Conservation (phyloP, 2,113 vertebrate genomes). For the Blennius ocellaris region DNA sequence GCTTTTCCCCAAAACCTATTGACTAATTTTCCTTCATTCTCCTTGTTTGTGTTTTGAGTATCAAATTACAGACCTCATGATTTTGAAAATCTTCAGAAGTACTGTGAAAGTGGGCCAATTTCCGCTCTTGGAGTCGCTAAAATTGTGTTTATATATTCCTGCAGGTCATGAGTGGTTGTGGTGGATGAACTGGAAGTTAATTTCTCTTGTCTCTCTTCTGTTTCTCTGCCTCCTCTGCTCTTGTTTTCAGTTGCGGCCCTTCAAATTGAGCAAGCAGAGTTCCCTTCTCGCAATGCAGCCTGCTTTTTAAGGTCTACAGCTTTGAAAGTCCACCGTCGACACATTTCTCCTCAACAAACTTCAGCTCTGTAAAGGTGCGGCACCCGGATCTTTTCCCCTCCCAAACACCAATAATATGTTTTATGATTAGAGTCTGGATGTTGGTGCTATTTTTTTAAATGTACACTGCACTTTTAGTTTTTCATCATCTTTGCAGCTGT, state of each 20-base stretch:
- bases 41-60: neutral
- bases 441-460: neutral
- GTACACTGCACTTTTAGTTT: neutral
- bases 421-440: neutral
- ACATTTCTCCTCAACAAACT: constrained; percentile 10
- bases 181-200: neutral
- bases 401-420: neutral
- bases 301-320: constrained; percentile 29
- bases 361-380: constrained; percentile 44
- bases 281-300: constrained; percentile 4
- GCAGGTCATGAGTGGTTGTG: neutral
- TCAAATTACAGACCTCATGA: neutral
- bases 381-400: no score
- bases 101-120: neutral
- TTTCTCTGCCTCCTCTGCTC: neutral
- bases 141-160: neutral
- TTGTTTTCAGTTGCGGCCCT: constrained; percentile 27
- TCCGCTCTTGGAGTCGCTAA: neutral
- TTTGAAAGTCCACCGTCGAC: constrained; percentile 17
- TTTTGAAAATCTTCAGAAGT: neutral
- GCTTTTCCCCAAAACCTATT: neutral
- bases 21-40: neutral
- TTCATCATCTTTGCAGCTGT: neutral
- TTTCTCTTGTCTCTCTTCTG: constrained; percentile 2
- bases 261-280: constrained; percentile 8